Evolutionary conservation across 2,113 vertebrate species (phyloP).

Genomic region (Gulo gulo): DNA sequence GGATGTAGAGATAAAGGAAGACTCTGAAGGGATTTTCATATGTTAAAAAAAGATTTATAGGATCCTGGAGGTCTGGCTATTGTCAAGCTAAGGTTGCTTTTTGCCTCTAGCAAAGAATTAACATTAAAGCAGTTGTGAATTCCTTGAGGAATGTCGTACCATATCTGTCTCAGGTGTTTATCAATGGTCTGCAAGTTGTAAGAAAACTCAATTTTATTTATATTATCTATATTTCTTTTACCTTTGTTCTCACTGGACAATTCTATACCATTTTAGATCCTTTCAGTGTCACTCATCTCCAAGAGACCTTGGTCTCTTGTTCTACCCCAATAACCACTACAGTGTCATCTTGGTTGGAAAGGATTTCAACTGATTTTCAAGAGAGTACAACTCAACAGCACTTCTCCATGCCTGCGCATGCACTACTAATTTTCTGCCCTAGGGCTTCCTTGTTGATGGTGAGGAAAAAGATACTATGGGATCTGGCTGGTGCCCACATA

Average conservation of each 20-base stretch:
- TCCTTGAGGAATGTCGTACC: background rate
- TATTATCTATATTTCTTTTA: background rate
- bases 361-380: background rate
- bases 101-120: background rate
- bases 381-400: background rate
- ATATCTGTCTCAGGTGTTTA: background rate
- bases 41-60: background rate
- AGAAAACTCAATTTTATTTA: background rate
- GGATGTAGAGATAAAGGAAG: background rate
- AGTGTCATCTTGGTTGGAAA: background rate
- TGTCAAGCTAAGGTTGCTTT: background rate
- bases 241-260: background rate
- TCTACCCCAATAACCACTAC: background rate
- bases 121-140: background rate
- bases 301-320: background rate
- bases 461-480: background rate
- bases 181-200: background rate
- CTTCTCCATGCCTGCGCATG: background rate
- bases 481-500: background rate
- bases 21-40: background rate
- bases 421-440: background rate
- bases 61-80: background rate
- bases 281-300: background rate
- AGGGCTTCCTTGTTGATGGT: background rate
- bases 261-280: background rate